Evolutionary conservation across 2,797 vertebrate species (phyloP).

Genomic region (Lepus oiostolus): DNA sequence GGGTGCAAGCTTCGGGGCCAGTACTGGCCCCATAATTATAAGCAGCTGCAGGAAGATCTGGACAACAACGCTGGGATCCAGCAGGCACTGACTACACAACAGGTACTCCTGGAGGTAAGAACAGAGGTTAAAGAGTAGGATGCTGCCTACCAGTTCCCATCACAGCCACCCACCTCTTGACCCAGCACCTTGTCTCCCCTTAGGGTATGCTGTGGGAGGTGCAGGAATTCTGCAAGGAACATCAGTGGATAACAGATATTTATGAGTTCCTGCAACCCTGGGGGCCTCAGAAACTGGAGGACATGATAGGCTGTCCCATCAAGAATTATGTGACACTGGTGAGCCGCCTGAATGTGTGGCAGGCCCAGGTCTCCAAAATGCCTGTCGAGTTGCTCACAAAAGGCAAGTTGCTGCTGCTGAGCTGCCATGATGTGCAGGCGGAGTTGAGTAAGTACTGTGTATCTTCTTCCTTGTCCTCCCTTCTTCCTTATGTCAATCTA

Average conservation of each 20-base stretch:
- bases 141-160: not conserved
- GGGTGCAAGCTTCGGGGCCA: slow-evolving; percentile 86
- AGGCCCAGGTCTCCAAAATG: slow-evolving; percentile 78
- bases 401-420: slow-evolving; percentile 88
- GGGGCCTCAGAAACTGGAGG: slow-evolving; percentile 85
- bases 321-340: slow-evolving; percentile 87
- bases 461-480: not conserved
- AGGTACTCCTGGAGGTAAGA: slow-evolving; percentile 87
- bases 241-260: slow-evolving; percentile 89
- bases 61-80: slow-evolving; percentile 81
- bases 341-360: slow-evolving; percentile 87
- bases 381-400: slow-evolving; percentile 85
- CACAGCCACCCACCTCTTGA: not conserved
- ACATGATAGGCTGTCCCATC: slow-evolving; percentile 85
- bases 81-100: slow-evolving; percentile 82
- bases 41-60: slow-evolving; percentile 89
- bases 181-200: not conserved
- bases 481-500: not conserved
- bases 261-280: slow-evolving; percentile 87
- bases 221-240: slow-evolving; percentile 85
- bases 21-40: slow-evolving; percentile 85
- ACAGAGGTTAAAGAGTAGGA: not conserved
- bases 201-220: slow-evolving; percentile 90
- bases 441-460: slow-evolving; percentile 86
- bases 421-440: slow-evolving; percentile 85